phyloP scores from a whole-genome alignment of 2,888 invertebrate species.

The Morpho helenor region DNA sequence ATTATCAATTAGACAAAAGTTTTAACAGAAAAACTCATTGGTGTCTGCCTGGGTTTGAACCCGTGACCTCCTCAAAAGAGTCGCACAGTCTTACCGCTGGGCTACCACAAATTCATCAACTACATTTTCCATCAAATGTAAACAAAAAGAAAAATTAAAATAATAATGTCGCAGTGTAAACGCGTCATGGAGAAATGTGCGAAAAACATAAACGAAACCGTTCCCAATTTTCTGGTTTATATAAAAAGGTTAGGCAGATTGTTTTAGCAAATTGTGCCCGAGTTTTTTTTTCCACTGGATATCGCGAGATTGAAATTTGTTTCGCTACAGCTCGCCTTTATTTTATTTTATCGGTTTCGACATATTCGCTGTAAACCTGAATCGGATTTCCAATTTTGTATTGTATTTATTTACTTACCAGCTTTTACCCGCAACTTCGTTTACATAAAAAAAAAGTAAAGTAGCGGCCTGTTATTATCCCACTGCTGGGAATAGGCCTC shows the following conservation, averaged over 20 bases:
- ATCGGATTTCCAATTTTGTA: slow-evolving; percentile 8
- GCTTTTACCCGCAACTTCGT: no score
- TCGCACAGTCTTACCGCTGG: no score
- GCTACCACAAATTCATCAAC: no score
- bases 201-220: slow-evolving; percentile 24
- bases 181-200: slow-evolving; percentile 17
- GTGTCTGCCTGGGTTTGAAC: no score
- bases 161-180: slow-evolving; percentile 9
- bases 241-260: slow-evolving; percentile 52
- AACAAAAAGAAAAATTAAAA: not conserved
- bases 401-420: no score
- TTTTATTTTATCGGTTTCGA: slow-evolving; percentile 49
- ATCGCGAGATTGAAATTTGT: slow-evolving; percentile 62
- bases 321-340: slow-evolving; percentile 51
- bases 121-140: no score
- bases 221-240: slow-evolving; percentile 33
- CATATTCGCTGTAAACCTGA: slow-evolving; percentile 1
- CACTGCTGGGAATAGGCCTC: no score
- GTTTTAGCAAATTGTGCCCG: slow-evolving; percentile 56
- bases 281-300: slow-evolving; percentile 41
- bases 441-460: no score
- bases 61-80: no score
- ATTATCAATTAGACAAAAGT: no score
- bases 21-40: no score
- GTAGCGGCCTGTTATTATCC: no score